A percentile compares a stretch with the other conserved stretches of the same genome.
Conservation (phyloP, 2,888 invertebrate species). For the Ceramica pisi region DNA sequence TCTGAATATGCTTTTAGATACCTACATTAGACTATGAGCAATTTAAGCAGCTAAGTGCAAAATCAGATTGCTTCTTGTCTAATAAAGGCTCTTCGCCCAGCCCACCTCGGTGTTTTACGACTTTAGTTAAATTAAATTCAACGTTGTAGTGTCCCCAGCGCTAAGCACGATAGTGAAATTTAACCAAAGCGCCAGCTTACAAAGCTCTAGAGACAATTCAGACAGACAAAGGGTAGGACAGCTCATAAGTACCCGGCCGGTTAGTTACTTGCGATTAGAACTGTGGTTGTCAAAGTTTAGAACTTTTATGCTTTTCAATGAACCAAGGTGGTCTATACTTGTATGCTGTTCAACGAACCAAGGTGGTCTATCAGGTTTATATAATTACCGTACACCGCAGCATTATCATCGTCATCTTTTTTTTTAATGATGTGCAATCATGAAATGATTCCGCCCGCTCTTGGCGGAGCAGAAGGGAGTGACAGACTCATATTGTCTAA, state of each 20-base stretch:
- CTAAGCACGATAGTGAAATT: conserved; percentile 2
- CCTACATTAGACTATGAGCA: not conserved
- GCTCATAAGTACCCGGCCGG: conserved; percentile 32
- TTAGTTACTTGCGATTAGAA: conserved; percentile 51
- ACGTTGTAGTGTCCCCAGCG: not conserved
- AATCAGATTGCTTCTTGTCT: not conserved
- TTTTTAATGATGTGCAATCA: too few species aligned
- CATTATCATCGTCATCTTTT: too few species aligned
- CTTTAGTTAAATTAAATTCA: not conserved
- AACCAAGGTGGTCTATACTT: not conserved
- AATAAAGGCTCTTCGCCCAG: not conserved
- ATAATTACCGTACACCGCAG: too few species aligned
- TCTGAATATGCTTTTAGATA: not conserved
- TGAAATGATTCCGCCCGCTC: too few species aligned
- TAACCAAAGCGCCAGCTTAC: conserved; percentile 5
- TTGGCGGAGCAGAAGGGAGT: too few species aligned
- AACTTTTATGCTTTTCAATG: not conserved
- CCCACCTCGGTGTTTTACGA: not conserved
- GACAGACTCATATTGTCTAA: too few species aligned
- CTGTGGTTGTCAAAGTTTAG: conserved; percentile 48
- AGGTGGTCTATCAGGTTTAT: too few species aligned
- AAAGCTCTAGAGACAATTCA: conserved; percentile 21
- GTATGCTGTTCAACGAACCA: too few species aligned
- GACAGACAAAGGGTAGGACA: conserved; percentile 40
- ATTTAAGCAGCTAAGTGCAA: not conserved